Percentiles rank a stretch among this genome's conserved stretches.
Evolutionary conservation across 2,888 invertebrate species (phyloP).

Genomic region (Antheraea assamensis): DNA sequence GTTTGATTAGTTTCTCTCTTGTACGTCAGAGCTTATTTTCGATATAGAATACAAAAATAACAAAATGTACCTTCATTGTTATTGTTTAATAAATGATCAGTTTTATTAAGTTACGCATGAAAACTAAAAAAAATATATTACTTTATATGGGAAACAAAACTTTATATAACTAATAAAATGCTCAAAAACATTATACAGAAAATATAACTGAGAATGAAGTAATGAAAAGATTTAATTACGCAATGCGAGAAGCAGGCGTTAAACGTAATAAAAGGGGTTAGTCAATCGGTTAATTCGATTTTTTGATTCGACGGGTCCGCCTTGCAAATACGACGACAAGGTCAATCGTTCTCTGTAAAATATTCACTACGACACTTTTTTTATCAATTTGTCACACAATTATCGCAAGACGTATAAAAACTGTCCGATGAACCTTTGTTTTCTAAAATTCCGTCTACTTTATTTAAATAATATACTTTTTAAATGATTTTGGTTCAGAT

Average conservation of each 20-base stretch:
- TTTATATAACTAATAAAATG: neutral
- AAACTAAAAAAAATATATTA: neutral
- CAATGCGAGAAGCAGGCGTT: neutral
- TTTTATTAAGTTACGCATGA: neutral
- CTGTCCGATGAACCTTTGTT: slow-evolving; percentile 34
- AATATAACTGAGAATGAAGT: neutral
- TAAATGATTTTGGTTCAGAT: neutral
- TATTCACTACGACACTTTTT: slow-evolving; percentile 55
- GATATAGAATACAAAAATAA: too few species aligned
- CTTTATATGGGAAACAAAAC: neutral
- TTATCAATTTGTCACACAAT: slow-evolving; percentile 49
- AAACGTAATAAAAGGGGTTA: slow-evolving; percentile 10
- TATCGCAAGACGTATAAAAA: slow-evolving; percentile 40
- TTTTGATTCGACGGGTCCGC: slow-evolving; percentile 39
- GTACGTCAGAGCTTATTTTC: too few species aligned
- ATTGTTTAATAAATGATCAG: neutral
- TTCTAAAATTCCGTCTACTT: slow-evolving; percentile 18
- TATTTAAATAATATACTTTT: slow-evolving; percentile 23
- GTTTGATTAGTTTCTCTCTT: too few species aligned
- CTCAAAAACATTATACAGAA: neutral
- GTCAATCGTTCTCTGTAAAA: slow-evolving; percentile 50
- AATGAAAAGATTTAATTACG: neutral
- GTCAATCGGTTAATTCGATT: slow-evolving; percentile 12
- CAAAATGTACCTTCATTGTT: too few species aligned
- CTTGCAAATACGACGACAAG: slow-evolving; percentile 54